A percentile compares a stretch with the other conserved stretches of the same genome.
phyloP scores from a whole-genome alignment of 2,797 vertebrate species.

The Aphelocoma californica region DNA sequence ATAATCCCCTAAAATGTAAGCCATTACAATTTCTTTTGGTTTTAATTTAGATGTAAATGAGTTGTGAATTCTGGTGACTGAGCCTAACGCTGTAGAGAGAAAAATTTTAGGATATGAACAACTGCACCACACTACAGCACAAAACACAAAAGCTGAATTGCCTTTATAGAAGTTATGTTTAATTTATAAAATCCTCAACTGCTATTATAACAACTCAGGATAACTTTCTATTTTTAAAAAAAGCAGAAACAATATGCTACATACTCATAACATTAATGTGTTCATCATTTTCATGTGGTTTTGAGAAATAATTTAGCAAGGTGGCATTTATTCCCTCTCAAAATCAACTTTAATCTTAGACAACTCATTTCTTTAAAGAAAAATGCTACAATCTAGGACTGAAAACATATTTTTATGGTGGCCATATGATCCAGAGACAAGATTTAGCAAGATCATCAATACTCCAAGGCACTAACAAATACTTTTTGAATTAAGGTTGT shows the following conservation, averaged over 20 bases:
- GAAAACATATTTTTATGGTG: neutral
- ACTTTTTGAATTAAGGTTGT: neutral
- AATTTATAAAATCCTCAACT: neutral
- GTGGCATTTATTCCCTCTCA: neutral
- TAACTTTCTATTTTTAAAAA: neutral
- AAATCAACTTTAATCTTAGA: neutral
- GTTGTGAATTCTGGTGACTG: neutral
- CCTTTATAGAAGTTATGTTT: neutral
- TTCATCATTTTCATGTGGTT: neutral
- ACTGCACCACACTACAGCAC: neutral
- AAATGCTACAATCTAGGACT: neutral
- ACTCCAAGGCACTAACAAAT: neutral
- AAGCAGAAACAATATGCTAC: neutral
- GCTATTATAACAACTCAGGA: neutral
- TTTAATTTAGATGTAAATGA: neutral
- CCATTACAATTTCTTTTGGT: neutral
- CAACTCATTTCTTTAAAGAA: neutral
- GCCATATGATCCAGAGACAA: neutral
- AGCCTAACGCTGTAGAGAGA: neutral
- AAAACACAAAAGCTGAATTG: neutral
- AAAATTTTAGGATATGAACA: neutral
- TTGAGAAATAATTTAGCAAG: neutral
- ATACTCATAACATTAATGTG: neutral
- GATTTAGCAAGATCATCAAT: neutral
- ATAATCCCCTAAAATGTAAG: neutral